Evolutionary conservation across 2,888 invertebrate genomes (phyloP).

Genomic region (Luffia ferchaultella): DNA sequence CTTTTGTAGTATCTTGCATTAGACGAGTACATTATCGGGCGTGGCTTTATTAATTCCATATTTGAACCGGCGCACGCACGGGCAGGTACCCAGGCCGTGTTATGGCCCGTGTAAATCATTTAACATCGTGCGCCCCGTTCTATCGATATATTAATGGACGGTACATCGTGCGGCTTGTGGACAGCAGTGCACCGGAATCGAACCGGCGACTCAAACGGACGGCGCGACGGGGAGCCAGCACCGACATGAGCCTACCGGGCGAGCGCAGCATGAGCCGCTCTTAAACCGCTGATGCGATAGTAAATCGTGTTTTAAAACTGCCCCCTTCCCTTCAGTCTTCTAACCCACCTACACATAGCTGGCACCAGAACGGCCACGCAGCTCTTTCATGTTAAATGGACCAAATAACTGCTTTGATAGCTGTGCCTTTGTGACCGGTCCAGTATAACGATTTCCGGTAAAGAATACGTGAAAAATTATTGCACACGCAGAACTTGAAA

Average conservation of each 20-base stretch:
- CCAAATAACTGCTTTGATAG: slow-evolving; percentile 49
- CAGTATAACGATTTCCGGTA: background rate
- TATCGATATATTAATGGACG: background rate
- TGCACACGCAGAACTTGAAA: background rate
- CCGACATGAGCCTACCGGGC: slow-evolving; percentile 32
- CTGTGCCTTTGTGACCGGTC: background rate
- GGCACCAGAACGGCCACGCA: slow-evolving; percentile 19
- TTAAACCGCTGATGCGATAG: slow-evolving; percentile 25
- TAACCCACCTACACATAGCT: too few species aligned
- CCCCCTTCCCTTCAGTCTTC: slow-evolving; percentile 15
- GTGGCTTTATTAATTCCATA: background rate
- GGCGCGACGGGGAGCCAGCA: slow-evolving; percentile 27
- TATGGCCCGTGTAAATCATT: slow-evolving; percentile 2
- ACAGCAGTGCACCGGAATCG: slow-evolving; percentile 18
- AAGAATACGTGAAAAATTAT: background rate
- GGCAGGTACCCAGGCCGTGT: background rate
- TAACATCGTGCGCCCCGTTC: slow-evolving; percentile 1
- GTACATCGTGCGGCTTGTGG: background rate
- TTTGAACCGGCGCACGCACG: background rate
- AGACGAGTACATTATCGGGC: too few species aligned
- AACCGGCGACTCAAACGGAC: slow-evolving; percentile 22
- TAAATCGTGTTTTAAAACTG: slow-evolving; percentile 45
- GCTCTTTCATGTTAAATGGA: slow-evolving; percentile 60
- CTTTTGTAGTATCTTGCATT: too few species aligned
- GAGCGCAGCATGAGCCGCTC: slow-evolving; percentile 30